Evolutionary conservation across 2,113 vertebrate species (phyloP).

Genomic region (Apistogramma diplotaenia): DNA sequence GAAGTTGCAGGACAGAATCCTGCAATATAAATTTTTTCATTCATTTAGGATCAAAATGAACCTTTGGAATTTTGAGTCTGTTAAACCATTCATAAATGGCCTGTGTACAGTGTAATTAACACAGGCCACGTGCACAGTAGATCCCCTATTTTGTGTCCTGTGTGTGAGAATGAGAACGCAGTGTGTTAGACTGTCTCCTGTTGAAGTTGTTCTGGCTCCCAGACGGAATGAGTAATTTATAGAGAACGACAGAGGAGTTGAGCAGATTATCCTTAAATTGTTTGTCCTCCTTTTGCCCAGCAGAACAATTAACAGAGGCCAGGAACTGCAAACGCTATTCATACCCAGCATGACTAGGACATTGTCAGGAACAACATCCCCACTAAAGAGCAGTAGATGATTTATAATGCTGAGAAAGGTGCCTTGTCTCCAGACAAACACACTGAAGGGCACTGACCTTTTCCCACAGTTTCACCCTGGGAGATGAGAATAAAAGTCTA

Average conservation of each 20-base stretch:
- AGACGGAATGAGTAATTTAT: conserved; percentile 45
- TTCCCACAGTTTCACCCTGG: conserved; percentile 46
- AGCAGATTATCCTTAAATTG: conserved; percentile 59
- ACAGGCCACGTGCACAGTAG: conserved; percentile 24
- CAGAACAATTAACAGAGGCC: conserved; percentile 58
- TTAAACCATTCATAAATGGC: not conserved
- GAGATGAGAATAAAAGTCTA: conserved; percentile 26
- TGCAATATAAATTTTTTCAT: not conserved
- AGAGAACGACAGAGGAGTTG: conserved; percentile 37
- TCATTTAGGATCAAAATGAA: not conserved
- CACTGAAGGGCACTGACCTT: conserved; percentile 42
- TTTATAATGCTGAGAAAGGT: conserved; percentile 50
- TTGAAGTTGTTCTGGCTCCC: conserved; percentile 25
- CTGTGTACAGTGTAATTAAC: conserved; percentile 23
- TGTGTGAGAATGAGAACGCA: conserved; percentile 19
- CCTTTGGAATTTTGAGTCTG: not conserved
- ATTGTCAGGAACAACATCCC: conserved; percentile 59
- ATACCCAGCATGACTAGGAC: conserved; percentile 58
- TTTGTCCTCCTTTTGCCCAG: conserved; percentile 56
- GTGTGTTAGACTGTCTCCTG: conserved; percentile 21
- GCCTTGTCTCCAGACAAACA: conserved; percentile 40
- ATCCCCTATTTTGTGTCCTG: not conserved
- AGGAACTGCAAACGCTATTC: conserved; percentile 62
- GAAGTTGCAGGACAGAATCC: not conserved
- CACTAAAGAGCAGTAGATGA: conserved; percentile 42